These are phyloP conservation scores for Philotrypesis tridentata DNA, from an alignment of 1,140 invertebrate species.

Conservation along the genomic window DNA sequence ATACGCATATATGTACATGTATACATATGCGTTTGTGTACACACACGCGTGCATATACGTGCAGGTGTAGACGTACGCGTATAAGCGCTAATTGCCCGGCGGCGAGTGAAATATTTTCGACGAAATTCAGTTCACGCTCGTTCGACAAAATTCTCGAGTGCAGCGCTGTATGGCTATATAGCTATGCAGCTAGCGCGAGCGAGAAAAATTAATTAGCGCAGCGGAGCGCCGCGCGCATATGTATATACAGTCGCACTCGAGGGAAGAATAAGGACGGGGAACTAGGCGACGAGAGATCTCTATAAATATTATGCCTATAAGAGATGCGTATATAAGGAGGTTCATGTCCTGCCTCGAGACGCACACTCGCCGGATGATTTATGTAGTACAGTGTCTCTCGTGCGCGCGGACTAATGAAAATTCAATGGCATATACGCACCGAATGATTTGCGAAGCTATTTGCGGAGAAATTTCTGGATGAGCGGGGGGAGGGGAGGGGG, in stretches of 20 bases:
- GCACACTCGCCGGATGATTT: no score
- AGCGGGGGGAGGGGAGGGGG: no score
- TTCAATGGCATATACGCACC: no score
- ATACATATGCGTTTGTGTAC: not conserved
- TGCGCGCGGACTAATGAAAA: no score
- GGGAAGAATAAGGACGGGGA: not conserved
- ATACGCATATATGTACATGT: not conserved
- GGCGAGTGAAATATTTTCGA: not conserved
- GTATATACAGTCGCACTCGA: not conserved
- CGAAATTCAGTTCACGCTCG: not conserved
- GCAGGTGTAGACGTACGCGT: not conserved
- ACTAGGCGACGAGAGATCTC: not conserved
- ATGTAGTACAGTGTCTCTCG: no score
- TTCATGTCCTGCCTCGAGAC: no score
- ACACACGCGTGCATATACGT: not conserved
- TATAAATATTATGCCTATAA: not conserved
- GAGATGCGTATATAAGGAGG: not conserved
- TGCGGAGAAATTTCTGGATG: no score
- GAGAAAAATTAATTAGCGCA: constrained; percentile 14
- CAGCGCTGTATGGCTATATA: no score
- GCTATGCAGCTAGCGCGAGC: not conserved
- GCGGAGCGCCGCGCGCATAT: not conserved
- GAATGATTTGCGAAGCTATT: no score
- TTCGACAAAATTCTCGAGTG: not conserved
- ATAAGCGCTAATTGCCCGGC: not conserved